Base-by-base conservation (phyloP, 2,797 vertebrate genomes). In the Xenops minutus region DNA sequence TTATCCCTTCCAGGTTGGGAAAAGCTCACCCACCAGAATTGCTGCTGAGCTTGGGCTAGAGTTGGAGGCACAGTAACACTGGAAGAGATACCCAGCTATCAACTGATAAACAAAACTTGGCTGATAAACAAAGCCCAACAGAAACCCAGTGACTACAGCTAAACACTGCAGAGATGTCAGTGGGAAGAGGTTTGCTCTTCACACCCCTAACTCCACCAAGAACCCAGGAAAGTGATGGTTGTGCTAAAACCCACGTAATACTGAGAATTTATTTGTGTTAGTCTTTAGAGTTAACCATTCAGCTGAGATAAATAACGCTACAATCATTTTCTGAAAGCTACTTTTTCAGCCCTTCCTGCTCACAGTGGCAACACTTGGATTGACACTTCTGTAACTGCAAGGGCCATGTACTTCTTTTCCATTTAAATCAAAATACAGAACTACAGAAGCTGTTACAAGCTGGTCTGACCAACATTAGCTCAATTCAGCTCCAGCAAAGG, bases 341-440 rank as follows among this genome's bases (percentile, higher is more conserved):
- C 23, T 76, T 56, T 81, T 88, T 75, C 80, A 91, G 72, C 18
- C 59, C 48, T 94, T 80, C 73, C 81, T 66, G 78, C 52, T 85
- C 80, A 83, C 49, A 59, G 29, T 2, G 5, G 32, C 2, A 10
- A 80, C 73, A 76, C 27, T 76, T 77, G 68, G 66, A 96, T 54
- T 85, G 87, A 89, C 54, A 61, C 8, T 74, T 89, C 62, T 52
- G n/a, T 55, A 92, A 88, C 74, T 79, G 26, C 67, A 68, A 84
- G 10, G n/a, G 59, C 49, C 85, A 71, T 4, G 2, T 82, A 92
- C 67, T 80, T 86, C 0, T 3, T 86, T 88, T 85, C 64, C 52
- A 87, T 73, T 89, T 91, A 93, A 87, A 92, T 77, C 63, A 73
- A 92, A 93, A 46, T 72, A 82, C 54, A 92, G 71, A 34, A 67